These are phyloP conservation scores for Stigmatopora argus DNA, from an alignment of 2,113 vertebrate genomes.

Conservation along the genomic window DNA sequence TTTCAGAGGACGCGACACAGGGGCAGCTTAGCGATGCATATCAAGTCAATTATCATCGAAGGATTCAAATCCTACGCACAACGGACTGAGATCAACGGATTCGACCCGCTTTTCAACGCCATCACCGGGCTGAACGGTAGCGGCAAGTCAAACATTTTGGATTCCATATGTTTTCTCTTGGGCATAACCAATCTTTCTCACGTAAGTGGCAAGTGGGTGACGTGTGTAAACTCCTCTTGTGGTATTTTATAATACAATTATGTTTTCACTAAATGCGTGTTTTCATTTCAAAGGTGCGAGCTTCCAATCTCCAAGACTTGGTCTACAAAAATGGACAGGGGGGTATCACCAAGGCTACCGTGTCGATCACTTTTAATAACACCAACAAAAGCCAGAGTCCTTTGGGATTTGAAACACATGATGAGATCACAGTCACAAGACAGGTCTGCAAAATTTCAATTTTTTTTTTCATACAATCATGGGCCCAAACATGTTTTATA, in stretches of 20 bases:
- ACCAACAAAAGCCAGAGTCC: constrained; percentile 87
- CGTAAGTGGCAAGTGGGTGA: constrained; percentile 62
- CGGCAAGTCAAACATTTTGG: constrained; percentile 94
- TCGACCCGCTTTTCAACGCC: constrained; percentile 92
- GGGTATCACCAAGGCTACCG: constrained; percentile 86
- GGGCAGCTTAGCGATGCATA: constrained; percentile 74
- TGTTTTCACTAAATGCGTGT: neutral
- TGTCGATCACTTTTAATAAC: constrained; percentile 94
- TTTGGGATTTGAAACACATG: constrained; percentile 83
- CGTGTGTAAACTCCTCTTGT: neutral
- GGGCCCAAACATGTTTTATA: no score
- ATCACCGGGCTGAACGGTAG: constrained; percentile 96
- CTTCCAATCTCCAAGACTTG: constrained; percentile 85
- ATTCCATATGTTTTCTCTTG: constrained; percentile 91
- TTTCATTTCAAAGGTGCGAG: constrained; percentile 77
- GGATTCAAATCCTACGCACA: constrained; percentile 97
- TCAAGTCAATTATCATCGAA: constrained; percentile 87
- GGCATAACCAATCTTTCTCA: constrained; percentile 86
- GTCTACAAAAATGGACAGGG: constrained; percentile 94
- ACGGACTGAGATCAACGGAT: constrained; percentile 82
- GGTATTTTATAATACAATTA: neutral
- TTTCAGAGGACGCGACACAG: neutral
- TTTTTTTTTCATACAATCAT: no score
- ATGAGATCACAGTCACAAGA: constrained; percentile 88
- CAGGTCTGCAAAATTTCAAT: constrained; percentile 71